Evolutionary conservation across 2,888 invertebrate species (phyloP).

Genomic region (Carcina quercana): DNA sequence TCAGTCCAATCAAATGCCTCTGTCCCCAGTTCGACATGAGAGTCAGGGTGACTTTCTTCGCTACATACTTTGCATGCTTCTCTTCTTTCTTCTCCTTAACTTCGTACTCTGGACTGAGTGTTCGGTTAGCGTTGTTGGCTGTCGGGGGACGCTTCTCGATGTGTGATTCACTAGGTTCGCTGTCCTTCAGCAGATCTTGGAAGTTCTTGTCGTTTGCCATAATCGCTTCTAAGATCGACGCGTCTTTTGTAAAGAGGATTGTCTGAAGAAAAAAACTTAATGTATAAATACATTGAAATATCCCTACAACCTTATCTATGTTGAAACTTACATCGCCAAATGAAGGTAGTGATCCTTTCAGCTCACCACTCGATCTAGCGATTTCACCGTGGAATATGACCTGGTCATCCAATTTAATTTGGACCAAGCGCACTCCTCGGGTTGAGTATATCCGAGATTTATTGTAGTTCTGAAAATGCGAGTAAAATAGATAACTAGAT

Average conservation of each 20-base stretch:
- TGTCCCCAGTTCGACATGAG: conserved; percentile 80
- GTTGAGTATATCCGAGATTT: conserved; percentile 90
- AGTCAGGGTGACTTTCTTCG: conserved; percentile 66
- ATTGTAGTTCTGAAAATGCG: conserved; percentile 83
- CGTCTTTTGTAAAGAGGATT: conserved; percentile 87
- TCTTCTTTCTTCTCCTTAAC: conserved; percentile 28
- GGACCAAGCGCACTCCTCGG: conserved; percentile 82
- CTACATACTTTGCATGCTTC: conserved; percentile 42
- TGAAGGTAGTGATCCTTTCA: conserved; percentile 79
- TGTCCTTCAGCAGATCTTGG: conserved; percentile 54
- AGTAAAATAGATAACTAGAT: no score
- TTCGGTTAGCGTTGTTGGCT: conserved; percentile 55
- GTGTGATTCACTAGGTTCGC: conserved; percentile 37
- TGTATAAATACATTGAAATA: background rate
- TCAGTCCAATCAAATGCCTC: conserved; percentile 73
- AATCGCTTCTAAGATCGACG: conserved; percentile 76
- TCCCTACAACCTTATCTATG: background rate
- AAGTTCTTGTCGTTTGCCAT: conserved; percentile 56
- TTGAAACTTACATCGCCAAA: conserved; percentile 78
- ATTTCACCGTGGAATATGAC: conserved; percentile 88
- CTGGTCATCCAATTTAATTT: conserved; percentile 79
- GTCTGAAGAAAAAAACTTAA: conserved; percentile 76
- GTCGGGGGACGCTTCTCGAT: conserved; percentile 75
- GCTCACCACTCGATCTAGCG: conserved; percentile 83
- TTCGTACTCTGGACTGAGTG: conserved; percentile 33